These are phyloP conservation scores for Oikopleura dioica DNA, from an alignment of 23 tunicate genomes.

Conservation along the genomic window DNA sequence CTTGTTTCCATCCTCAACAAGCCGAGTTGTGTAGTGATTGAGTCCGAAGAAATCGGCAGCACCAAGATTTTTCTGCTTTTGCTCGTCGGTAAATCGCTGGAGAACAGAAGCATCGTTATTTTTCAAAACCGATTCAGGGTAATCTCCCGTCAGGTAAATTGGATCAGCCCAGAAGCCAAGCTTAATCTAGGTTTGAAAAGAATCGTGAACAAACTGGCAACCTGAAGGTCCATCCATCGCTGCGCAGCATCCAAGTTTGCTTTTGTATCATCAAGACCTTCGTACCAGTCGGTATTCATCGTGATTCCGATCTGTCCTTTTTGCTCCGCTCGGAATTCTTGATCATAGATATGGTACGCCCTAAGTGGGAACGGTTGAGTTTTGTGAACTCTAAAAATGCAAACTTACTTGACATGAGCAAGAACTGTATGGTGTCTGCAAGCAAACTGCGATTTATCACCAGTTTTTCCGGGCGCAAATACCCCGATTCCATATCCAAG, in stretches of 20 bases:
- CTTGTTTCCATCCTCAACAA: too few species aligned
- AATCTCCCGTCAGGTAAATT: background rate
- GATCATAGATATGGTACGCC: conserved; percentile 17
- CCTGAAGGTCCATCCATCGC: background rate
- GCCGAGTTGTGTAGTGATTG: conserved; percentile 69
- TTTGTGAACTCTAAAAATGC: too few species aligned
- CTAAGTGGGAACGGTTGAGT: too few species aligned
- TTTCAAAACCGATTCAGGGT: background rate
- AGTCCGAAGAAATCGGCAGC: conserved; percentile 67
- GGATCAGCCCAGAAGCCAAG: background rate
- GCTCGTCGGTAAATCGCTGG: conserved; percentile 41
- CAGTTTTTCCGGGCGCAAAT: background rate
- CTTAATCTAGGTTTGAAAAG: too few species aligned
- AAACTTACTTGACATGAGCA: background rate
- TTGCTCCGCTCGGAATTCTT: conserved; percentile 22
- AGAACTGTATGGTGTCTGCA: background rate
- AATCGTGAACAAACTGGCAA: too few species aligned
- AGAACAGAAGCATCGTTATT: background rate
- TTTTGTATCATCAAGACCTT: background rate
- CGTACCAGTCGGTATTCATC: conserved; percentile 55
- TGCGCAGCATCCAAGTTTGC: background rate
- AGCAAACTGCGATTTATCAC: background rate
- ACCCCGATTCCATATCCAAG: background rate
- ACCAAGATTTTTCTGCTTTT: conserved; percentile 22
- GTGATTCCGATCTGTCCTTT: conserved; percentile 55